Conservation (phyloP, 2,888 invertebrate genomes). For the Holacanthella duospinosa region DNA sequence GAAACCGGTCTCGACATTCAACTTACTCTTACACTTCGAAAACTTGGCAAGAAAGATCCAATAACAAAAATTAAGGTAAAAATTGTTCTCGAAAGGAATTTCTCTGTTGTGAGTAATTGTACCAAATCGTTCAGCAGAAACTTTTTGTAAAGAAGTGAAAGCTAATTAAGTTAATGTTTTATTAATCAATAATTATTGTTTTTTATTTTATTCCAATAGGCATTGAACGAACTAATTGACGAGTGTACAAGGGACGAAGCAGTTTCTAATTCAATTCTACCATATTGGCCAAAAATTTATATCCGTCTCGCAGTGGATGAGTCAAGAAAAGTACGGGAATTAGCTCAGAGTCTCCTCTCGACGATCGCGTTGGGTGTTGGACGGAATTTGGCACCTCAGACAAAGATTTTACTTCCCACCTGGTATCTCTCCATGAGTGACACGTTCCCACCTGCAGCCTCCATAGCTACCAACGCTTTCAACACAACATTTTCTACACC, state of each 20-base stretch:
- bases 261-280: constrained; percentile 11
- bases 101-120: neutral
- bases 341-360: constrained; percentile 20
- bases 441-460: constrained; percentile 71
- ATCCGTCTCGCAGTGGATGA: constrained; percentile 25
- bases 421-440: constrained; percentile 82
- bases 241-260: constrained; percentile 10
- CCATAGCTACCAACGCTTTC: constrained; percentile 58
- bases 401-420: constrained; percentile 63
- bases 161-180: too few relatives aligned
- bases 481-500: constrained; percentile 56
- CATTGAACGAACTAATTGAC: constrained; percentile 22
- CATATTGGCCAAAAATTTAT: constrained; percentile 18
- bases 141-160: too few relatives aligned
- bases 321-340: constrained; percentile 26
- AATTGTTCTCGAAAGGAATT: too few relatives aligned
- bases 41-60: constrained; percentile 33
- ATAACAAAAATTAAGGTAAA: constrained; percentile 33
- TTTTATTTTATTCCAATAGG: constrained; percentile 21
- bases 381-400: constrained; percentile 63
- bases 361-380: constrained; percentile 47
- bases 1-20: constrained; percentile 8
- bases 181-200: neutral
- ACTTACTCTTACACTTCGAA: constrained; percentile 27
- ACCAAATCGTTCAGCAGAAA: neutral